Evolutionary conservation across 2,113 vertebrate species (phyloP).

Genomic region (Aythya baeri): DNA sequence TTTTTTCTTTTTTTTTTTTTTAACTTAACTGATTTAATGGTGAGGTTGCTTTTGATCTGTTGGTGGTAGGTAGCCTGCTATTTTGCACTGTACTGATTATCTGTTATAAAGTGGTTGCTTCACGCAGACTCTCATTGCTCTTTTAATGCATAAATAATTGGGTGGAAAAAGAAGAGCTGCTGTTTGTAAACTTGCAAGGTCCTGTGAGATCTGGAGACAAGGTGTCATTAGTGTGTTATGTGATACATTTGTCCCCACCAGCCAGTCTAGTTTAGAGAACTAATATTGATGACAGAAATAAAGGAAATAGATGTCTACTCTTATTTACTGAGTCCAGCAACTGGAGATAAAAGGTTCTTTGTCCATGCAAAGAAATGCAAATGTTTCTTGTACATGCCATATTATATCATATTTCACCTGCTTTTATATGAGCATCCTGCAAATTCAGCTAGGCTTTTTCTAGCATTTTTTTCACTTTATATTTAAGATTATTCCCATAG

Average conservation of each 20-base stretch:
- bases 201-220: neutral
- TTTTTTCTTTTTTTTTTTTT: neutral
- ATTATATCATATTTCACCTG: neutral
- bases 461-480: slow-evolving; percentile 15
- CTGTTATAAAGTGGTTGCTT: neutral
- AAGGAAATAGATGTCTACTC: neutral
- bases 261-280: neutral
- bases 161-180: neutral
- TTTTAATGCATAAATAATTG: neutral
- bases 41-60: neutral
- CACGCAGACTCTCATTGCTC: neutral
- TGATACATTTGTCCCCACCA: neutral
- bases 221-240: neutral
- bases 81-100: neutral
- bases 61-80: neutral
- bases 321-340: neutral
- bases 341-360: neutral
- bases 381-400: neutral
- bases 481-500: slow-evolving; percentile 32
- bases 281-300: neutral
- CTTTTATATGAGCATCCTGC: neutral
- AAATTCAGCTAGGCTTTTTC: neutral
- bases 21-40: neutral
- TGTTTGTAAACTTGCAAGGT: neutral
- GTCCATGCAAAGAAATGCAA: neutral